phyloP scores from a whole-genome alignment of 2,888 invertebrate species.

The Eudiplozoon nipponicum region DNA sequence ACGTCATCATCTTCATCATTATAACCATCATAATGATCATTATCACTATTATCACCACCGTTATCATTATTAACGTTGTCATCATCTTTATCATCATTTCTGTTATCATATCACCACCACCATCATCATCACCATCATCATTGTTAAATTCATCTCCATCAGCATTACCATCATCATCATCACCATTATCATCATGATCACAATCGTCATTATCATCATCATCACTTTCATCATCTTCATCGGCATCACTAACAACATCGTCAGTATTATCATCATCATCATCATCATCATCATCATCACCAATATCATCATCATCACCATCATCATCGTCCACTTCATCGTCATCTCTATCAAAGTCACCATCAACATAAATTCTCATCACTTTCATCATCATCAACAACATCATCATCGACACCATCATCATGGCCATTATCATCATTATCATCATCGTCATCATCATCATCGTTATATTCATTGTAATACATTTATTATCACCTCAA shows the following conservation, averaged over 20 bases:
- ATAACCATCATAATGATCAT: slow-evolving; percentile 4
- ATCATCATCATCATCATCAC: slow-evolving; percentile 6
- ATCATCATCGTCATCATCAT: slow-evolving; percentile 1
- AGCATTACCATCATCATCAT: slow-evolving; percentile 4
- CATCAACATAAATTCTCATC: slow-evolving; percentile 21
- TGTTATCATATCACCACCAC: not conserved
- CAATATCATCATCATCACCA: slow-evolving; percentile 4
- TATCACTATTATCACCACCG: slow-evolving; percentile 5
- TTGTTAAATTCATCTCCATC: not conserved
- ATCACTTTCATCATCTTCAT: slow-evolving; percentile 1
- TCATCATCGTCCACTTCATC: slow-evolving; percentile 3
- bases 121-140: slow-evolving; percentile 8
- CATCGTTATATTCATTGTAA: not conserved
- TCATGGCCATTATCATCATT: slow-evolving; percentile 6
- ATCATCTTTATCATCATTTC: not conserved
- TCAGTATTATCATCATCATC: slow-evolving; percentile 31
- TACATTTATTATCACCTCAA: no score
- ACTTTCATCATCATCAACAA: slow-evolving; percentile 28
- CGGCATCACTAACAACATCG: slow-evolving; percentile 1
- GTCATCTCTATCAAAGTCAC: slow-evolving; percentile 31
- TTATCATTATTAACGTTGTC: not conserved
- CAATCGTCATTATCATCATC: not conserved
- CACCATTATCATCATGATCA: not conserved
- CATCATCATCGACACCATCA: slow-evolving; percentile 4
- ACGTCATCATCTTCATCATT: not conserved